Evolutionary conservation across 1,140 invertebrate genomes (phyloP).

Genomic region (Drosophila carrolli): DNA sequence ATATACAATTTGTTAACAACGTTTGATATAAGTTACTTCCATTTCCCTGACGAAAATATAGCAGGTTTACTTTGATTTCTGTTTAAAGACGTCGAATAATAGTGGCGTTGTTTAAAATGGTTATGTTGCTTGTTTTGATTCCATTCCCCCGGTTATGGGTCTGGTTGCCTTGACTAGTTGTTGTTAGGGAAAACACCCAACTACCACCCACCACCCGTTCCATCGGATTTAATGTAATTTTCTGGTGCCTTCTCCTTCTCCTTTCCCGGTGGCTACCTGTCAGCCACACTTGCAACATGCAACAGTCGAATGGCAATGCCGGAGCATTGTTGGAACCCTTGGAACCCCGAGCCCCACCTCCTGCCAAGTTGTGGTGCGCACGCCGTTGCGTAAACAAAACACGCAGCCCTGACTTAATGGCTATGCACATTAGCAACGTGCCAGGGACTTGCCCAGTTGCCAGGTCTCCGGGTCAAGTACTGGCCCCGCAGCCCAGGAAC

Average conservation of each 20-base stretch:
- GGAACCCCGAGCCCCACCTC: not conserved
- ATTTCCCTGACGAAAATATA: constrained; percentile 44
- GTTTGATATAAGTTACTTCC: constrained; percentile 61
- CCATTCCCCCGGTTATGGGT: constrained; percentile 9
- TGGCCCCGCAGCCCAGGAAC: constrained; percentile 19
- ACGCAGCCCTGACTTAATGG: constrained; percentile 78
- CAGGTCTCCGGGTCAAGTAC: constrained; percentile 60
- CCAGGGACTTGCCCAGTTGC: constrained; percentile 46
- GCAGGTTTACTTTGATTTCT: constrained; percentile 58
- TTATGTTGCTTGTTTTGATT: constrained; percentile 34
- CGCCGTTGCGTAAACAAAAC: constrained; percentile 81
- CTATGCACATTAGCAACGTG: constrained; percentile 79
- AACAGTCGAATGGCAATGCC: constrained; percentile 45
- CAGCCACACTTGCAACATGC: constrained; percentile 67
- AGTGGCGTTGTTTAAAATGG: constrained; percentile 19
- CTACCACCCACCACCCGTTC: not conserved
- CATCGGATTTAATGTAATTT: constrained; percentile 62
- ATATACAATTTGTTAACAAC: constrained; percentile 52
- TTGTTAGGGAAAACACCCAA: constrained; percentile 49
- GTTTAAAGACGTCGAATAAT: constrained; percentile 44
- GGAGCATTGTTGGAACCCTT: constrained; percentile 32
- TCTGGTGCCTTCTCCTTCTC: constrained; percentile 2
- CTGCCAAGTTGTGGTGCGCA: constrained; percentile 32
- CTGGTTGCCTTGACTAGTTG: constrained; percentile 45
- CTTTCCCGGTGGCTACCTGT: constrained; percentile 50